These are phyloP conservation scores for Montipora cactus DNA, from an alignment of 64 coral and sea anemone genomes.

Conservation along the genomic window DNA sequence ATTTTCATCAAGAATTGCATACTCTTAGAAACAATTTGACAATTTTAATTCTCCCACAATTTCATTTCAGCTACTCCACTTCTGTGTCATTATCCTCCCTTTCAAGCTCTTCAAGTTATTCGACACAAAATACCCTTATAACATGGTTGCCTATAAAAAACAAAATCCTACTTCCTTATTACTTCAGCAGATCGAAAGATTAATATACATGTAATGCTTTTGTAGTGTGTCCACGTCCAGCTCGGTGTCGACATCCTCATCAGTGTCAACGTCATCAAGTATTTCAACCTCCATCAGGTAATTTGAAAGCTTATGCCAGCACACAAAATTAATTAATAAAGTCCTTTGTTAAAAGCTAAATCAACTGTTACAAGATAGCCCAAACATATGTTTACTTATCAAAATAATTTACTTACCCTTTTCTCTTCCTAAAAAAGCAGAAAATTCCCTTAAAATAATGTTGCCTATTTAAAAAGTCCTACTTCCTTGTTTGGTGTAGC, in stretches of 20 bases:
- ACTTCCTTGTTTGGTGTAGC: neutral
- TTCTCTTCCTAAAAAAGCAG: no score
- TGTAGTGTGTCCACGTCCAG: conserved; percentile 11
- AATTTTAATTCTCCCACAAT: neutral
- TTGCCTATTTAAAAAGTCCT: no score
- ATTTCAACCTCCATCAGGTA: neutral
- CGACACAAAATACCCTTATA: neutral
- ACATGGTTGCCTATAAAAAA: no score
- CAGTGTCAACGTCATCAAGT: neutral
- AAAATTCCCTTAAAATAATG: no score
- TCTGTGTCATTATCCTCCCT: neutral
- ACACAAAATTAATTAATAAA: no score
- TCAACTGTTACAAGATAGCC: neutral
- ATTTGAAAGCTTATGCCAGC: neutral
- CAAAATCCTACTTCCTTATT: no score
- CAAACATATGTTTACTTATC: no score
- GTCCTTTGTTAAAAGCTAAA: neutral
- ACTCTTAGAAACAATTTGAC: no score
- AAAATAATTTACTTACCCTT: no score
- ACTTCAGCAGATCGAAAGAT: no score
- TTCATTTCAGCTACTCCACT: neutral
- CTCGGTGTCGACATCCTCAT: conserved; percentile 16
- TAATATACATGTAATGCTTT: neutral
- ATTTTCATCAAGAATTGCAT: no score
- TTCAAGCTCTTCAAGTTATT: neutral